Base-by-base conservation (phyloP, 2,888 invertebrate species). In the Halocaridina rubra region DNA sequence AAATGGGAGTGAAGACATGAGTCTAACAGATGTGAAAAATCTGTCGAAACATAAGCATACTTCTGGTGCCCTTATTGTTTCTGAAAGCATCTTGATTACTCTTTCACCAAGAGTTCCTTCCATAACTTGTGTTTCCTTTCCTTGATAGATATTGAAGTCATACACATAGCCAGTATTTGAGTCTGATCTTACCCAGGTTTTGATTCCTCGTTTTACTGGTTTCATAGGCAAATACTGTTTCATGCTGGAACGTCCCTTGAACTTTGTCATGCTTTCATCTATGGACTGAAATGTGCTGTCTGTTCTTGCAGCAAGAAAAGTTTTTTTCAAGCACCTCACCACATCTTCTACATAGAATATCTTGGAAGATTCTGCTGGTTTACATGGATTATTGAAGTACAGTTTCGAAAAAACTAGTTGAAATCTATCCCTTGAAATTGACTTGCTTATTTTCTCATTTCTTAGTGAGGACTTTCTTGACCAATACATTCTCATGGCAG, bases 191-290 rank as follows among this genome's bases (percentile, higher is more conserved):
- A 67, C 67, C n/a, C 67, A 67, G 27, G 22, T 67, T 67, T 67
- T 67, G n/a, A 67, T 67, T 67, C 67, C n/a, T 67, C 3, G 67
- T 67, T 30, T 67, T 24, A 67, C 67, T 2, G 67, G 67, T 67
- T 19, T 67, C 67, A 67, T 67, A 27, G 67, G 19, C 22, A 67
- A 29, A 67, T 67, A 67, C 67, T 67, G 67, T 67, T 67, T 67
- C 67, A 67, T 27, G 67, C 67, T n/a, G 67, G 67, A 67, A 67
- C 67, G 67, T 67, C 67, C 67, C 67, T 67, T 67, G 67, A 67
- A 10, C n/a, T n/a, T 67, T 10, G 67, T 67, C 67, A 7, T 67
- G 53, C 53, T 53, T 13, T 53, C 53, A 53, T 53, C 53, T 53
- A 53, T 53, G 53, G 53, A 5, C 53, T 27, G 27, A 67, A 67